Evolutionary conservation across 1,140 invertebrate species (phyloP), one percentile per base, ranked within the genome.

Genomic region (Solenopsis invicta): DNA sequence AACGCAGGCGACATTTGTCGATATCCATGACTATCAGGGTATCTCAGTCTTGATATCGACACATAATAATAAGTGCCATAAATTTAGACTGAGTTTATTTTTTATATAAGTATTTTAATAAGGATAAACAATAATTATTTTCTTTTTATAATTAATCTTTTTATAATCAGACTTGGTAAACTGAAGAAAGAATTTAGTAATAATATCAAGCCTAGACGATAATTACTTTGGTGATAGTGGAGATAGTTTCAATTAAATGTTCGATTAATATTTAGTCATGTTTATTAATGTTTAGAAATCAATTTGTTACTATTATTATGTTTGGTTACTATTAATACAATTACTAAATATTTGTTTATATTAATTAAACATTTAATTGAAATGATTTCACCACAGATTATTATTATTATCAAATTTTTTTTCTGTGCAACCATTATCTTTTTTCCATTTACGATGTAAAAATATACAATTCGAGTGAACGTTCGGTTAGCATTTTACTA

Each of bases 1-100:
- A 50, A 34, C n/a, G 61, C 37, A 61, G 29, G 18, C 34, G 45
- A 69, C 34, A 69, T 71, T 81, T 81, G 34, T 81, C 77, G 34
- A 41, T 54, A 81, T 80, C 29, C 34, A 4, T 48, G 21, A 24
- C 48, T 69, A 37, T 69, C 62, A 18, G n/a, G 29, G 18, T 69
- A 37, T 62, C 37, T 77, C 12, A 50, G 76, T 37, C 45, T 2
- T 45, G 75, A 77, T 24, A 77, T 59, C 34, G 34, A 64, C 16
- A 6, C 18, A 34, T 29, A 52, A 59, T 59, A 41, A 52, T 5
- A 24, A 24, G 13, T 48, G 6, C 6, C 18, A 12, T 34, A 16
- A 12, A 75, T 29, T 37, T 13, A 16, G 21, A 59, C 34, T 41
- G 21, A 29, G 10, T 62, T 34, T 48, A 71, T 48, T 48, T 16